phyloP scores from a whole-genome alignment of 1,140 invertebrate genomes.

The Camponotus pennsylvanicus region DNA sequence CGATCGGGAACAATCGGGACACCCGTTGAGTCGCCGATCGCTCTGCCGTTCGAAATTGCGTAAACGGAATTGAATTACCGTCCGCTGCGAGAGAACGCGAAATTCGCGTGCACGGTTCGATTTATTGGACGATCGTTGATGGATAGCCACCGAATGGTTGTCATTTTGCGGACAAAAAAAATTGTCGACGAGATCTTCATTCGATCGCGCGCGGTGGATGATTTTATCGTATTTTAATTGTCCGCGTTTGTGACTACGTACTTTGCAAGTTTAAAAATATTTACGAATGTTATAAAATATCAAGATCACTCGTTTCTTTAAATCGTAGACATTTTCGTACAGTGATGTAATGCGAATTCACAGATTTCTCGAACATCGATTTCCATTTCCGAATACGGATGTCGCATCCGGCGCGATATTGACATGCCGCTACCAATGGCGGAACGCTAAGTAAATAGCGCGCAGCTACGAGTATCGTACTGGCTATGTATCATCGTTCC shows the following conservation, averaged over 20 bases:
- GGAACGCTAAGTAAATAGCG: conserved; percentile 62
- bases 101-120: conserved; percentile 69
- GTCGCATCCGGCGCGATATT: conserved; percentile 68
- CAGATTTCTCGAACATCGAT: conserved; percentile 36
- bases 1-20: conserved; percentile 41
- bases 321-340: conserved; percentile 24
- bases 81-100: conserved; percentile 39
- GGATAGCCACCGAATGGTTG: conserved; percentile 37
- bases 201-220: conserved; percentile 8
- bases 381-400: conserved; percentile 51
- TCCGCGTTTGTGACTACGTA: not conserved
- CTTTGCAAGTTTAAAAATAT: not conserved
- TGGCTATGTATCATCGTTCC: conserved; percentile 28
- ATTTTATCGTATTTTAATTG: conserved; percentile 14
- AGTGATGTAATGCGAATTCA: conserved; percentile 46
- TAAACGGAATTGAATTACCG: conserved; percentile 76
- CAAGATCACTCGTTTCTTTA: not conserved
- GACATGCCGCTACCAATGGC: conserved; percentile 66
- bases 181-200: conserved; percentile 28
- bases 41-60: conserved; percentile 70
- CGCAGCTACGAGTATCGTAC: not conserved
- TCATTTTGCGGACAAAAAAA: conserved; percentile 63
- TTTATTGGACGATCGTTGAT: conserved; percentile 67
- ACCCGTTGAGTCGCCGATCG: conserved; percentile 68
- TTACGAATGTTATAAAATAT: not conserved